These are phyloP conservation scores for Eumeta japonica DNA, from an alignment of 1,140 invertebrate species.

Conservation along the genomic window DNA sequence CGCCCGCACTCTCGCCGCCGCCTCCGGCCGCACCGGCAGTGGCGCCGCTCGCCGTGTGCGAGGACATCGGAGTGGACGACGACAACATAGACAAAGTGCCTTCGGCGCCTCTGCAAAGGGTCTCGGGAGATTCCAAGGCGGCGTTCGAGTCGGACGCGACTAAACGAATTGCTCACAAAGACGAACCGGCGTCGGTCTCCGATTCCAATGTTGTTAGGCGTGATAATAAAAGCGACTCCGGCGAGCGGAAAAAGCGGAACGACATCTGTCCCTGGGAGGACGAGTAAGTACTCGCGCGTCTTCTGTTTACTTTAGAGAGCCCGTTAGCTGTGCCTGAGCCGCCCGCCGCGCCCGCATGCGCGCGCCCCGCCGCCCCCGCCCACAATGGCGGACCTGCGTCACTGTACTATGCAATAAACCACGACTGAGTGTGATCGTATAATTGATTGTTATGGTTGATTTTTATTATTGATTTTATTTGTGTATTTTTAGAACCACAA, in stretches of 20 bases:
- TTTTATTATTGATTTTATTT: no score
- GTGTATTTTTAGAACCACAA: no score
- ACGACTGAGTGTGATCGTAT: no score
- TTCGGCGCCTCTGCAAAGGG: slow-evolving; percentile 32
- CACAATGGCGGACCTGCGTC: no score
- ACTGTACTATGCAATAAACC: no score
- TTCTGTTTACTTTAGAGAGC: no score
- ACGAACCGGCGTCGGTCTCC: slow-evolving; percentile 37
- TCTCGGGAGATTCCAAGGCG: slow-evolving; percentile 29
- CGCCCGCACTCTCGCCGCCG: slow-evolving; percentile 11
- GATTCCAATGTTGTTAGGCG: slow-evolving; percentile 48
- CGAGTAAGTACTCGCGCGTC: slow-evolving; percentile 69
- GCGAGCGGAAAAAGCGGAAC: slow-evolving; percentile 63
- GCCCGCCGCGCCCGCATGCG: no score
- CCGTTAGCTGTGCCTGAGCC: no score
- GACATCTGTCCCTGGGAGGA: slow-evolving; percentile 88
- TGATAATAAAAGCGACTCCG: slow-evolving; percentile 40
- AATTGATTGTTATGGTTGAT: no score
- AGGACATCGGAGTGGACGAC: slow-evolving; percentile 65
- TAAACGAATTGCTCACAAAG: slow-evolving; percentile 37
- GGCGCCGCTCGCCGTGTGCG: slow-evolving; percentile 64
- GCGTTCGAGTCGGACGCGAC: slow-evolving; percentile 31
- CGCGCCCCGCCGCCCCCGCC: no score
- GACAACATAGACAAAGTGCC: slow-evolving; percentile 54
- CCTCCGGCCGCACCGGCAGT: slow-evolving; percentile 33